Evolutionary conservation across 2,113 vertebrate species (phyloP), one percentile per base, ranked within the genome.

Genomic region (Esox niger): DNA sequence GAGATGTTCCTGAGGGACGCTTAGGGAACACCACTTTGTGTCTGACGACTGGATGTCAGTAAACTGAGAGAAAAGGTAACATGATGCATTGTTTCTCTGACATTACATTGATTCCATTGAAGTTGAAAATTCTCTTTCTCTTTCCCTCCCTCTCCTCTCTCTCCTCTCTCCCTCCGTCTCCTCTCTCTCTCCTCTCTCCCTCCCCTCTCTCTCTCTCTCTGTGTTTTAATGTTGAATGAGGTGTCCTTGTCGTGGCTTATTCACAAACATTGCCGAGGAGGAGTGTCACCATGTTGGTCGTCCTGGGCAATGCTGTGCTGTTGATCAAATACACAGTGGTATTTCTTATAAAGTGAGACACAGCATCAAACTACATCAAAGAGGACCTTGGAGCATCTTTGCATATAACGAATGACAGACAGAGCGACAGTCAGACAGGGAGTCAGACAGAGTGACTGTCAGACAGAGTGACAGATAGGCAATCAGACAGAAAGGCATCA

Each of bases 351-450:
- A n/a, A n/a, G n/a, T n/a, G 59, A 69, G 55, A 78, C 63, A 49
- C 64, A 13, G 66, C 71, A 64, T 72, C 68, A 63, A 30, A 75
- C 46, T 70, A 81, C 82, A 85, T 85, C 71, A 87, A 88, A 86
- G 81, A 27, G 67, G 49, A 71, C 55, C 32, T 80, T 71, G 33
- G 69, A 84, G 63, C 68, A 20, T 52, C 47, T 71, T 61, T 76
- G 66, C n/a, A 83, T 76, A 62, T n/a, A n/a, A n/a, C n/a, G 76
- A 70, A 74, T 35, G 54, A 47, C 33, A 62, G 58, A 60, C 38
- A 49, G 27, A 11, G 47, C 31, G 49, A 59, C 55, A 64, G 35
- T 61, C 30, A 59, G 64, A 46, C 49, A 60, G 43, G 43, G 21
- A 11, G 6, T 32, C 21, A 10, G 11, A n/a, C n/a, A n/a, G n/a